These are phyloP conservation scores for Microcebus griseorufus DNA, from an alignment of 2,113 vertebrate species.

Conservation along the genomic window DNA sequence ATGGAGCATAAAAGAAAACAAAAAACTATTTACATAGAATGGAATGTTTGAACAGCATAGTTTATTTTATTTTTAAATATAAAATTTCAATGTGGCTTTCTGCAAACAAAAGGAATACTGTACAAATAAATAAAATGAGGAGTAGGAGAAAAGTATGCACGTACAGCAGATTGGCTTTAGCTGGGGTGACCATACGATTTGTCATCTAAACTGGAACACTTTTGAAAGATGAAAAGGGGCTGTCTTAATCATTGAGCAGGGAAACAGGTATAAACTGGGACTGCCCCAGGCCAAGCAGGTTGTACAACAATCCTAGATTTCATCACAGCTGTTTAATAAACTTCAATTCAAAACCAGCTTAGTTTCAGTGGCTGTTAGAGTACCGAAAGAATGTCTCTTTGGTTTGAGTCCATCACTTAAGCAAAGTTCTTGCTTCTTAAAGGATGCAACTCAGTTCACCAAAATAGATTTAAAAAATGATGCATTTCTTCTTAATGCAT, in stretches of 20 bases:
- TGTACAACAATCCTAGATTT: not conserved
- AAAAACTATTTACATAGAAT: not conserved
- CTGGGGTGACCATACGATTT: not conserved
- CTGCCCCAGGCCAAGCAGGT: not conserved
- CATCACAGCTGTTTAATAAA: not conserved
- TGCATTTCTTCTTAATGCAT: slow-evolving; percentile 6
- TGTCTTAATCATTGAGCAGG: not conserved
- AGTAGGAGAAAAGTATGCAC: not conserved
- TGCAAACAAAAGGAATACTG: not conserved
- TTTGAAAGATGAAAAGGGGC: not conserved
- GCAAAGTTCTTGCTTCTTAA: not conserved
- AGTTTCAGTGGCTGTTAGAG: not conserved
- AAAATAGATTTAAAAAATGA: not conserved
- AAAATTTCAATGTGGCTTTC: not conserved
- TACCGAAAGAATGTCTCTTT: not conserved
- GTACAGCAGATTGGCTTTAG: not conserved
- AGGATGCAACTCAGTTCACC: not conserved
- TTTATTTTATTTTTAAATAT: not conserved
- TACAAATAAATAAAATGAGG: not conserved
- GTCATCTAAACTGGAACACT: not conserved
- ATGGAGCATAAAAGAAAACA: not conserved
- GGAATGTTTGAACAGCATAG: not conserved
- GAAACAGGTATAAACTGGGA: not conserved
- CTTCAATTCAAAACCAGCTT: not conserved
- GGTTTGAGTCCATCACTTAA: not conserved